These are phyloP conservation scores for Hydropotes inermis DNA, from an alignment of 2,113 vertebrate genomes.

Conservation along the genomic window DNA sequence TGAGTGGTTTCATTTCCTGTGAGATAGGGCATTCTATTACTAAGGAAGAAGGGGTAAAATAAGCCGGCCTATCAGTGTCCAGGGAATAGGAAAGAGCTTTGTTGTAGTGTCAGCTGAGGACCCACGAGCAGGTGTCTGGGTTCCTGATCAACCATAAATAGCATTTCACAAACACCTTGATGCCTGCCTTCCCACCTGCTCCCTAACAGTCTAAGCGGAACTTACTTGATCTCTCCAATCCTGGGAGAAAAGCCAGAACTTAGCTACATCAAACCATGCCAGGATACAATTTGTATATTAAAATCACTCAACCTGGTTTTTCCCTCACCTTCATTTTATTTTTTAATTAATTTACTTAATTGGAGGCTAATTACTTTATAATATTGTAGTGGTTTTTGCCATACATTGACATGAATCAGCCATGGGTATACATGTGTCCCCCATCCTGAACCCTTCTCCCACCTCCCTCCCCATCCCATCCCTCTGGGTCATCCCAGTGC, in stretches of 20 bases:
- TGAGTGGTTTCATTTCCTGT: neutral
- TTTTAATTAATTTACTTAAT: neutral
- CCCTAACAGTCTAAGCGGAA: neutral
- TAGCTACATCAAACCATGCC: neutral
- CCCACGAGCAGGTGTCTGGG: neutral
- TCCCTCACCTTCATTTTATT: neutral
- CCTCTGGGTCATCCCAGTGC: neutral
- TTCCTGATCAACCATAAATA: neutral
- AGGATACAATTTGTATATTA: neutral
- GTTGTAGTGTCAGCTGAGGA: neutral
- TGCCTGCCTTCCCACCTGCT: neutral
- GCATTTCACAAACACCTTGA: neutral
- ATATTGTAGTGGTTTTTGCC: neutral
- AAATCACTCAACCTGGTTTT: neutral
- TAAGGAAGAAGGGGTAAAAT: neutral
- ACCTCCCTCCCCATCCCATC: neutral
- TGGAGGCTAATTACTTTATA: neutral
- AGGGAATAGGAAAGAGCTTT: neutral
- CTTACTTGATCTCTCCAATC: neutral
- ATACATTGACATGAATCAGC: neutral
- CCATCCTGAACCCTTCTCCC: neutral
- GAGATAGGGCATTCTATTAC: neutral
- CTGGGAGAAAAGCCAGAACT: neutral
- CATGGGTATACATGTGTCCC: neutral
- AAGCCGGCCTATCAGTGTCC: neutral